These are phyloP conservation scores for Lepus americanus DNA, from an alignment of 2,113 vertebrate genomes.

Conservation along the genomic window DNA sequence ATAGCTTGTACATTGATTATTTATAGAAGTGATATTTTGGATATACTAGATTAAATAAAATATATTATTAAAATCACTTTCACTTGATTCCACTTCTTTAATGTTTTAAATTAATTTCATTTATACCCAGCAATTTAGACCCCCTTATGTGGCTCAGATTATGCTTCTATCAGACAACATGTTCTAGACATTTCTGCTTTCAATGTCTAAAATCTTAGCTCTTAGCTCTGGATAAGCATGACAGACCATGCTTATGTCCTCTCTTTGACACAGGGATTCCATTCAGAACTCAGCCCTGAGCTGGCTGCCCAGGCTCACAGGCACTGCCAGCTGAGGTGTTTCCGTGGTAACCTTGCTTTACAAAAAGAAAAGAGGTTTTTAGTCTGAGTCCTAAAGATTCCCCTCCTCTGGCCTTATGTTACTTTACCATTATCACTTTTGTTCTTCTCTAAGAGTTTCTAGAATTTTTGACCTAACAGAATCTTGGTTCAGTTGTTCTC, in stretches of 20 bases:
- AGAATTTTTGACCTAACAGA: background rate
- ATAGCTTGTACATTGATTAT: background rate
- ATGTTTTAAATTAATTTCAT: constrained; percentile 6
- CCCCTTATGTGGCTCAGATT: background rate
- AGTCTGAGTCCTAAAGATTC: constrained; percentile 61
- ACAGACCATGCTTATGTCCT: background rate
- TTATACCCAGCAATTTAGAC: background rate
- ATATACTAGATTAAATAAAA: background rate
- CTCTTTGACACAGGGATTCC: background rate
- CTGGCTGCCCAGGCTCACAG: background rate
- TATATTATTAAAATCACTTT: constrained; percentile 1
- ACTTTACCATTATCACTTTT: constrained; percentile 34
- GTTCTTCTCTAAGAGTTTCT: background rate
- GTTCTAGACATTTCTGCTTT: background rate
- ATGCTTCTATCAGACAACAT: background rate
- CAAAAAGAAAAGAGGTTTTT: constrained; percentile 60
- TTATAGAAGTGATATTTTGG: background rate
- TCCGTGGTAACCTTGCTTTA: constrained; percentile 57
- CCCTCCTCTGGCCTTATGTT: constrained; percentile 31
- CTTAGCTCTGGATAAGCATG: background rate
- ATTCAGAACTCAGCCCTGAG: constrained; percentile 12
- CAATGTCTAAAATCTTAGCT: constrained; percentile 4
- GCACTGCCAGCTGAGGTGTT: constrained; percentile 19
- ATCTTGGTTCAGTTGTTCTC: constrained; percentile 32
- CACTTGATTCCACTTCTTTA: background rate